These are phyloP conservation scores for Cynocephalus volans DNA, from an alignment of 2,113 vertebrate genomes.

Conservation along the genomic window DNA sequence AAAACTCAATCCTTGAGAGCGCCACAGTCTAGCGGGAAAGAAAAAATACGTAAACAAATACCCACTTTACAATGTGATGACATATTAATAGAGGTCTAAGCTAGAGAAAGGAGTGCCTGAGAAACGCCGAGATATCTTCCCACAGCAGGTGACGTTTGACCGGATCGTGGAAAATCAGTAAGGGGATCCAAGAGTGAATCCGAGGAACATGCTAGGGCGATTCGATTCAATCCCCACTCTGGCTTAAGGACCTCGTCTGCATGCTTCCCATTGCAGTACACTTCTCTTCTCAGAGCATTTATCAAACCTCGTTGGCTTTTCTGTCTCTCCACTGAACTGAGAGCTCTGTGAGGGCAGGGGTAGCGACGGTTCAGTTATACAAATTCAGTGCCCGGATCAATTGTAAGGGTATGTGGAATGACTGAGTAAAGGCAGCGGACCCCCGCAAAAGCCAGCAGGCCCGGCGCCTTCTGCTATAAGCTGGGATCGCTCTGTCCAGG, in stretches of 20 bases:
- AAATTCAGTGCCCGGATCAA: neutral
- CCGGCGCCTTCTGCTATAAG: neutral
- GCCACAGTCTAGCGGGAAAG: neutral
- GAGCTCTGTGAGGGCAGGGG: neutral
- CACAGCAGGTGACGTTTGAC: neutral
- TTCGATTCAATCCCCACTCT: neutral
- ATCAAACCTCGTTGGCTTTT: neutral
- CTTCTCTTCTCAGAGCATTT: neutral
- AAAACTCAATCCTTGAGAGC: neutral
- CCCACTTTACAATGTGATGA: neutral
- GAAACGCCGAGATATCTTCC: neutral
- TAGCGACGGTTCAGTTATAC: neutral
- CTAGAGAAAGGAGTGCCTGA: neutral
- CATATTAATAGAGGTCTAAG: neutral
- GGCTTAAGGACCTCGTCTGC: neutral
- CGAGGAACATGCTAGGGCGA: neutral
- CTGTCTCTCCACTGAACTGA: neutral
- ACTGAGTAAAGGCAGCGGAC: neutral
- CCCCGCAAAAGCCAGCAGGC: neutral
- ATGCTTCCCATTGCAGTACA: neutral
- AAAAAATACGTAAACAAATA: neutral
- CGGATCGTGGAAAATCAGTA: neutral
- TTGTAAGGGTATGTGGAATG: neutral
- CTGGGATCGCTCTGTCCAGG: neutral
- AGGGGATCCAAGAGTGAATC: neutral